A percentile compares a stretch with the other conserved stretches of the same genome.
phyloP scores from a whole-genome alignment of 2,797 vertebrate genomes.

The Pagetopsis macropterus region DNA sequence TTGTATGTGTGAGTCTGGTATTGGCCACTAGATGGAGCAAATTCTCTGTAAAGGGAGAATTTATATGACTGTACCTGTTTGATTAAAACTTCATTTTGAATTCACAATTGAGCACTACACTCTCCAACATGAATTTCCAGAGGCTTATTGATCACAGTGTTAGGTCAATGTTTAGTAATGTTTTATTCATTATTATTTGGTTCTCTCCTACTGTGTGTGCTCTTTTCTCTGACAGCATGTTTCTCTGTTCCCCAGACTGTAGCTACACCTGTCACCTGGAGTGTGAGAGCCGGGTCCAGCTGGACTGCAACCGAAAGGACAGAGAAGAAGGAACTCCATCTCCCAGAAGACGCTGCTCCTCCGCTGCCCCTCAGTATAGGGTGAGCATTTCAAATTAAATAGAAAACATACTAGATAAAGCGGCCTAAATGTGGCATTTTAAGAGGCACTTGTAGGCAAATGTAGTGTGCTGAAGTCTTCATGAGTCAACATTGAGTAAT shows the following conservation, averaged over 20 bases:
- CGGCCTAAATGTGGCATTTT: background rate
- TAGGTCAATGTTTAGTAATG: rapidly evolving
- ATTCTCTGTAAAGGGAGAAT: background rate
- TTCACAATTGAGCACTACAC: background rate
- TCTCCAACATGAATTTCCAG: background rate
- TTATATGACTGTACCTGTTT: background rate
- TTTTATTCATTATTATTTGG: background rate
- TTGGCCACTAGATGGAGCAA: conserved; percentile 69
- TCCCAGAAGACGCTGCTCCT: conserved; percentile 70
- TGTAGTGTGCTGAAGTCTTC: background rate
- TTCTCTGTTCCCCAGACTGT: conserved; percentile 85
- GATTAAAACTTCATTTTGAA: conserved; percentile 3
- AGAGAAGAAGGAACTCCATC: conserved; percentile 70
- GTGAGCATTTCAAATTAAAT: conserved; percentile 56
- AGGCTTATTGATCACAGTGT: background rate
- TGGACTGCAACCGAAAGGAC: conserved; percentile 90
- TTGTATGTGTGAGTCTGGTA: conserved; percentile 12
- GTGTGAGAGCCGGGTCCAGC: conserved; percentile 88
- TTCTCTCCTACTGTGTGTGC: background rate
- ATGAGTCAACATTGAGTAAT: conserved; percentile 36
- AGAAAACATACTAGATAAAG: rapidly evolving
- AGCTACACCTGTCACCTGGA: conserved; percentile 93
- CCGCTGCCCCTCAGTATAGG: conserved; percentile 57
- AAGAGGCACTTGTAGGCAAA: background rate
- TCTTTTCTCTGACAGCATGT: conserved; percentile 34